Conservation (phyloP, 2,888 invertebrate genomes). For the Crossocerus cetratus region DNA sequence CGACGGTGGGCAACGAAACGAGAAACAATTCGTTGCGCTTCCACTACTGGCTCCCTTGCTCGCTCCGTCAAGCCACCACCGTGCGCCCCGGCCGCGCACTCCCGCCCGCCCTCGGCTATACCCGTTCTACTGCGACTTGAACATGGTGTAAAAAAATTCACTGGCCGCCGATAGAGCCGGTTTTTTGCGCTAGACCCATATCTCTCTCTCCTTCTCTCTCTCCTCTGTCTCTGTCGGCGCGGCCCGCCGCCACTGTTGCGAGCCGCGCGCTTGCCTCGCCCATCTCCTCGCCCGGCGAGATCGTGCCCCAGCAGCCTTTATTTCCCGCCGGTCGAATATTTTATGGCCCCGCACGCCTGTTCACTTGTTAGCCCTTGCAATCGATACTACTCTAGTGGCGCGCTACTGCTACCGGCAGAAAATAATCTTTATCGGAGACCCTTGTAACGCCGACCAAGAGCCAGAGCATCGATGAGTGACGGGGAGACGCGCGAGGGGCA, state of each 20-base stretch:
- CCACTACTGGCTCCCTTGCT: background rate
- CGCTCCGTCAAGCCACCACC: background rate
- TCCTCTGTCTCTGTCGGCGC: conserved; percentile 5
- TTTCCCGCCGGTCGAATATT: background rate
- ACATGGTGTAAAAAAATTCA: conserved; percentile 29
- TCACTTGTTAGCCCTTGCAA: too few relatives aligned
- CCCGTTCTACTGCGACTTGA: conserved; percentile 28
- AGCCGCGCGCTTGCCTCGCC: conserved; percentile 8
- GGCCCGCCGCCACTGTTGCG: too few relatives aligned
- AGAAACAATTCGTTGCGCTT: conserved; percentile 53
- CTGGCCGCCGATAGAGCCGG: conserved; percentile 27
- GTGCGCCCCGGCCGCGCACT: background rate
- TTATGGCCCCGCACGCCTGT: too few relatives aligned
- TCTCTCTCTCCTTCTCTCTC: background rate
- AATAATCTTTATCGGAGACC: too few relatives aligned
- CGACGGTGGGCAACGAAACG: conserved; percentile 55
- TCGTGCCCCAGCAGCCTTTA: background rate
- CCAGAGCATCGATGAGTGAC: too few relatives aligned
- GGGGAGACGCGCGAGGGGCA: too few relatives aligned
- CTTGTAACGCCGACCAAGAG: too few relatives aligned
- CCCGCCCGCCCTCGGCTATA: conserved; percentile 7
- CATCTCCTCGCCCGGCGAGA: background rate
- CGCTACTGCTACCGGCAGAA: too few relatives aligned
- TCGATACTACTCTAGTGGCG: too few relatives aligned
- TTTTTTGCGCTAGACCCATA: background rate